Percentiles rank a stretch among this genome's conserved stretches.
phyloP scores from a whole-genome alignment of 2,113 vertebrate genomes.

The Bufo bufo region DNA sequence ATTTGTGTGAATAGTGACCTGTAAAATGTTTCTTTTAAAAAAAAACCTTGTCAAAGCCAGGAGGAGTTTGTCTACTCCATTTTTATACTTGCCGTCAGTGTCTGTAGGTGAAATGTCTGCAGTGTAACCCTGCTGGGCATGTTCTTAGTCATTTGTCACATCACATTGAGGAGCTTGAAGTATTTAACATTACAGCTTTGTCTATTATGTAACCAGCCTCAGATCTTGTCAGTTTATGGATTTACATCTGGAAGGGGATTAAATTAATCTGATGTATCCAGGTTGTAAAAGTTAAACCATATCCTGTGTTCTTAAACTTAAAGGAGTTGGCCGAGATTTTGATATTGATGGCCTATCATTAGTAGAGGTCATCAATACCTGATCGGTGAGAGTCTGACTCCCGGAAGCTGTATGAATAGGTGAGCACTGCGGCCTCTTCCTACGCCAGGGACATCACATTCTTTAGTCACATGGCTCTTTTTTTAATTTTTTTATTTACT shows the following conservation, averaged over 20 bases:
- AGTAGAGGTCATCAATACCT: no score
- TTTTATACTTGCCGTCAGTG: background rate
- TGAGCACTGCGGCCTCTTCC: no score
- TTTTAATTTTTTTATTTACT: no score
- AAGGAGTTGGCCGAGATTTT: background rate
- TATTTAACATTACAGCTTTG: background rate
- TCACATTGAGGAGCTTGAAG: constrained; percentile 8
- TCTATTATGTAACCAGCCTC: constrained; percentile 9
- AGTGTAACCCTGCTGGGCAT: constrained; percentile 1
- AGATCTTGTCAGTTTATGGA: background rate
- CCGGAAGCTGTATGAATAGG: no score
- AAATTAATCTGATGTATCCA: background rate
- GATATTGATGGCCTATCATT: background rate
- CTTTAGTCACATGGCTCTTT: no score
- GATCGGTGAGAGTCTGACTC: no score
- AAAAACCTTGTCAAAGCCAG: background rate
- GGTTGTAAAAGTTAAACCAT: background rate
- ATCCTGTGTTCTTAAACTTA: background rate
- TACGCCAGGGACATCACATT: no score
- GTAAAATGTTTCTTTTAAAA: background rate
- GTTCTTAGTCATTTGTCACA: constrained; percentile 31
- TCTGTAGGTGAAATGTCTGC: background rate
- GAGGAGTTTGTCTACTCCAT: background rate
- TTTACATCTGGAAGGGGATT: background rate
- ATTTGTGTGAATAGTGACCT: background rate